Evolutionary conservation across 2,888 invertebrate species (phyloP), one percentile per base, ranked within the genome.

Genomic region (Tetragonula carbonaria): DNA sequence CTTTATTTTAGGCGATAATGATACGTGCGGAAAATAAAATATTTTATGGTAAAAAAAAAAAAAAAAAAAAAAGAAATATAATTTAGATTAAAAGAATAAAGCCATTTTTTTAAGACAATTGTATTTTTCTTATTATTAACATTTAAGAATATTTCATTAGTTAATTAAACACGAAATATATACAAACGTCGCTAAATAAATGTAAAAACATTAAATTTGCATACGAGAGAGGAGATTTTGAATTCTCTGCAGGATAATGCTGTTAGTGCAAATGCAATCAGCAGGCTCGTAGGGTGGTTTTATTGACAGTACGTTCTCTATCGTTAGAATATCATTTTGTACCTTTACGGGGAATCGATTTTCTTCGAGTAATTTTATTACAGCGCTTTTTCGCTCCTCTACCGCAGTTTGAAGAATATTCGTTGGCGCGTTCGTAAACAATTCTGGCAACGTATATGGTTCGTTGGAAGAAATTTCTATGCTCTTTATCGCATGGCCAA

Each of bases 271-370:
- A 21, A 91, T 80, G 53, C 94, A 94, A 82, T 93, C 91, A 45
- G 93, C 91, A 5, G 86, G 65, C 13, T 87, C 86, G 70, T 94
- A 94, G 5, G 94, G 94, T 18, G 94, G 94, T 78, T 93, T 91
- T 84, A 94, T 94, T 4, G 88, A 85, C 18, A 94, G 85, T 8
- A 89, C 89, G 53, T 93, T 91, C 78, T 92, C 90, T 21, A 94
- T 92, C 23, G 84, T 84, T n/a, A 95, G 82, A 51, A 93, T 71
- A 38, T 89, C 90, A 72, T 93, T 84, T 21, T 91, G 89, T 80
- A 94, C 94, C 28, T 74, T 90, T 6, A 94, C 89, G 6, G 93
- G 92, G 80, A 94, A 92, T 55, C 92, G 91, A 89, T 93, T 94
- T 79, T 94, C 88, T 23, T 82, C 33, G 23, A 94, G 86, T 62